Conservation (phyloP, 2,888 invertebrate genomes). For the Thereva unica region DNA sequence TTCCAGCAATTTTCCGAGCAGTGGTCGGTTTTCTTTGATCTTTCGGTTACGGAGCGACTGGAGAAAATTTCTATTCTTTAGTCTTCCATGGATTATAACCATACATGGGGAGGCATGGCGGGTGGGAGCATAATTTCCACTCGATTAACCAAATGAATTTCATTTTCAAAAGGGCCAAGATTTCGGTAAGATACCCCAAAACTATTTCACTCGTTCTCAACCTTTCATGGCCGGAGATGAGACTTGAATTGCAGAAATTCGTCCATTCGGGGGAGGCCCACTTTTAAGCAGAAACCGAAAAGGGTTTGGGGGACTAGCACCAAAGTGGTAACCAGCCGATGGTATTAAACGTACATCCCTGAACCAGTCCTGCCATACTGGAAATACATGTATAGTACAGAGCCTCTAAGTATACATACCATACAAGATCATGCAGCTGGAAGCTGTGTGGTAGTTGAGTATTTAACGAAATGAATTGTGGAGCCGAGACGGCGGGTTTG, state of each 20-base stretch:
- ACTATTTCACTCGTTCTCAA: constrained; percentile 26
- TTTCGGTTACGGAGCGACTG: constrained; percentile 20
- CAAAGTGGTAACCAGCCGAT: no score
- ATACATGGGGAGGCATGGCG: not conserved
- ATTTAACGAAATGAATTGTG: constrained; percentile 24
- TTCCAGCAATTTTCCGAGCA: not conserved
- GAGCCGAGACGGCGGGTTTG: not conserved
- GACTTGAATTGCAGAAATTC: constrained; percentile 15
- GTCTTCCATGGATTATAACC: constrained; percentile 5
- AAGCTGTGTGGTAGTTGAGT: not conserved
- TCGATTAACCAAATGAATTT: constrained; percentile 45
- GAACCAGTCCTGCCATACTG: not conserved
- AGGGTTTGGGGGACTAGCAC: no score
- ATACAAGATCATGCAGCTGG: constrained; percentile 8
- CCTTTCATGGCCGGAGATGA: constrained; percentile 4
- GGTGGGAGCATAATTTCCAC: constrained; percentile 43
- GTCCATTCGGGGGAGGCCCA: not conserved
- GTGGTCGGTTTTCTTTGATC: constrained; percentile 31
- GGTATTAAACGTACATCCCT: constrained; percentile 2
- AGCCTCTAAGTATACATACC: constrained; percentile 6
- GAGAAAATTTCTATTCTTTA: constrained; percentile 2
- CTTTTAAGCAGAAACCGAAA: not conserved
- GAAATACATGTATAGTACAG: constrained; percentile 2
- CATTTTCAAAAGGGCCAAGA: constrained; percentile 43
- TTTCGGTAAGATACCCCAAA: constrained; percentile 34